Evolutionary conservation across 2,113 vertebrate genomes (phyloP), one percentile per base, ranked within the genome.

Genomic region (Strix aluco): DNA sequence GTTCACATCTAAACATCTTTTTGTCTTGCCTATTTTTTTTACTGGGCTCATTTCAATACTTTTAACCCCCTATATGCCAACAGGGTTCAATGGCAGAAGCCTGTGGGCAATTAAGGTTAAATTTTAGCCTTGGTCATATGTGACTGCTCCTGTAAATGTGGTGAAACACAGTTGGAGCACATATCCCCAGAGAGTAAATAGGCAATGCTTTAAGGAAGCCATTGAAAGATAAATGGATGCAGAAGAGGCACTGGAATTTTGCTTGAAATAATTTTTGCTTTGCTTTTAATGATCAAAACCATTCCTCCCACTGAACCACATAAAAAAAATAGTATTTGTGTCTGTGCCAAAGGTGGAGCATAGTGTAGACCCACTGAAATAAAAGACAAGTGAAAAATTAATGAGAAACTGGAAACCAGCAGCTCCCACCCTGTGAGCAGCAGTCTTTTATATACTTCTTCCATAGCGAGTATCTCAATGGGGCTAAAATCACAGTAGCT

Each of bases 211-310:
- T 96, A 93, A 95, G 97, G 94, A 97, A 96, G 88, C 83, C 61
- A 89, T 47, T 47, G 88, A 95, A 65, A 87, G 95, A 96, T 94
- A 96, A 97, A 96, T 88, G 94, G 75, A 88, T 96, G 71, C 95
- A 92, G 96, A 92, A 65, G 67, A 80, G 62, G 40, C 84, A 93
- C 89, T 95, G 71, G 92, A 96, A 97, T 93, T 94, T 81, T 90
- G 88, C 92, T 95, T 94, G 82, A 97, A 97, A 97, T 97, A 93
- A 79, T 81, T 92, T 86, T 97, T 96, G 70, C 95, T 97, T 97
- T 88, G 81, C 87, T 97, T 94, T 77, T 97, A 96, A 93, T 91
- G 91, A 97, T 98, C 91, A 95, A 97, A 98, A 97, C 73, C 91
- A 96, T 89, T 94, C 92, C 88, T 89, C 95, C 85, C 77, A 92